Conservation (phyloP, 2,113 vertebrate genomes). For the Craseonycteris thonglongyai region DNA sequence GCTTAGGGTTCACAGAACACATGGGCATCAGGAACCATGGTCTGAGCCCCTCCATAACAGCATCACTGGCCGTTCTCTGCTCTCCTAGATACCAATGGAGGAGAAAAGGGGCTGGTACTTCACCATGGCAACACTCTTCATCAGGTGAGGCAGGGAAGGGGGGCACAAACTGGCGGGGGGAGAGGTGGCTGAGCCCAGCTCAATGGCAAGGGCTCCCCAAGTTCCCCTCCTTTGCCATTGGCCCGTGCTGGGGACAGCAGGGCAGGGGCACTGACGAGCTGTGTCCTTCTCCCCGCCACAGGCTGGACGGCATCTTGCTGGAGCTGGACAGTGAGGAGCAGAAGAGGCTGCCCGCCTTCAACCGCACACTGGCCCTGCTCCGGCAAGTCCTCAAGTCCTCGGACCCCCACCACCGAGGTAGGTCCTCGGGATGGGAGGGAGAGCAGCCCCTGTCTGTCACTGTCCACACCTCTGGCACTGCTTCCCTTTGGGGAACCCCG, state of each 20-base stretch:
- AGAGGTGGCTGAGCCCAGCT: not conserved
- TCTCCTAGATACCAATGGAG: slow-evolving; percentile 82
- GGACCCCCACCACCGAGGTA: slow-evolving; percentile 81
- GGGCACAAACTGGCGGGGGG: not conserved
- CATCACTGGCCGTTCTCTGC: not conserved
- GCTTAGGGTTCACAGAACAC: not conserved
- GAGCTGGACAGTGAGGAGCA: slow-evolving; percentile 80
- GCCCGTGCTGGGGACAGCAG: not conserved
- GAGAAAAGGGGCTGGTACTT: slow-evolving; percentile 91
- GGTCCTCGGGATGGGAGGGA: rapidly evolving
- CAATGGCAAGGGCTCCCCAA: not conserved
- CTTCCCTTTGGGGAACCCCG: not conserved
- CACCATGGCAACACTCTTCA: slow-evolving; percentile 89
- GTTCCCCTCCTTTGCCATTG: not conserved
- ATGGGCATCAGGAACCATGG: not conserved
- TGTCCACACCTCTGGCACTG: not conserved
- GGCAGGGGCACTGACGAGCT: not conserved
- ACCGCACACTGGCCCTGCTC: slow-evolving; percentile 84
- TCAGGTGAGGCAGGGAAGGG: slow-evolving; percentile 79
- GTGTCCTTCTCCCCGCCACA: slow-evolving; percentile 37
- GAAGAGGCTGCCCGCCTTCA: slow-evolving; percentile 81
- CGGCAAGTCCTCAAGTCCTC: slow-evolving; percentile 82
- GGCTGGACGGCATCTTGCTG: slow-evolving; percentile 83
- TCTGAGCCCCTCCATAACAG: not conserved
- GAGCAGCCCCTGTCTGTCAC: not conserved